A percentile compares a stretch with the other conserved stretches of the same genome.
Conservation (phyloP, 2,797 vertebrate species). For the Anabas testudineus region DNA sequence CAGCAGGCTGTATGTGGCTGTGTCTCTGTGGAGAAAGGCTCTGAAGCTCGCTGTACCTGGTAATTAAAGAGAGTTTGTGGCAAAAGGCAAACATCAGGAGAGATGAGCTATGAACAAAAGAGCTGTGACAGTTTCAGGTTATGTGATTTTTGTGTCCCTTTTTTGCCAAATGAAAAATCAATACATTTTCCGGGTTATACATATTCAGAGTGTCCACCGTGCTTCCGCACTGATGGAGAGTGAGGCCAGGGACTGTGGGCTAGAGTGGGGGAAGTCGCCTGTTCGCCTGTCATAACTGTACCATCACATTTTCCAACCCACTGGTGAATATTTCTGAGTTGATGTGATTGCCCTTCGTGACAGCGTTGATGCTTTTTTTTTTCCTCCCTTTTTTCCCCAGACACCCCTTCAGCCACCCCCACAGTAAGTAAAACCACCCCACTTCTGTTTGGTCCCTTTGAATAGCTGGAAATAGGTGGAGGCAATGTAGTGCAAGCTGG, state of each 20-base stretch:
- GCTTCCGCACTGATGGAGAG: slow-evolving; percentile 90
- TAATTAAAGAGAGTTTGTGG: slow-evolving; percentile 97
- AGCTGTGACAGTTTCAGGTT: slow-evolving; percentile 99
- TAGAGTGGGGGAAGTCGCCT: slow-evolving; percentile 82
- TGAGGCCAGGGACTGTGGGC: slow-evolving; percentile 75
- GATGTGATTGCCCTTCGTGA: slow-evolving; percentile 97
- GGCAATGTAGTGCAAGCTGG: slow-evolving; percentile 62
- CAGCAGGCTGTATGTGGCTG: slow-evolving; percentile 76
- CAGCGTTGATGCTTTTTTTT: slow-evolving; percentile 76
- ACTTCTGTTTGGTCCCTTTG: slow-evolving; percentile 64
- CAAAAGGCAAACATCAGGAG: slow-evolving; percentile 86
- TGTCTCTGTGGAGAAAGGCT: slow-evolving; percentile 77
- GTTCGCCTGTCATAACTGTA: slow-evolving; percentile 94
- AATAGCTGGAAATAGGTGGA: slow-evolving; percentile 76
- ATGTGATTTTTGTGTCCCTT: slow-evolving; percentile 90
- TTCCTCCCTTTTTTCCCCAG: slow-evolving; percentile 40
- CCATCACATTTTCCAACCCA: slow-evolving; percentile 95
- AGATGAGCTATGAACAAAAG: slow-evolving; percentile 98
- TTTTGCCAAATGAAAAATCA: slow-evolving; percentile 98
- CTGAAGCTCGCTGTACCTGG: slow-evolving; percentile 82
- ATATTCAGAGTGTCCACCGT: slow-evolving; percentile 94
- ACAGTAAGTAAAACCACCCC: slow-evolving; percentile 38
- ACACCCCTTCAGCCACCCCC: slow-evolving; percentile 68
- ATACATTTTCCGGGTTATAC: slow-evolving; percentile 98
- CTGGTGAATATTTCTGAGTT: slow-evolving; percentile 99